Evolutionary conservation across 2,888 invertebrate genomes (phyloP).

Genomic region (Nineta flava): DNA sequence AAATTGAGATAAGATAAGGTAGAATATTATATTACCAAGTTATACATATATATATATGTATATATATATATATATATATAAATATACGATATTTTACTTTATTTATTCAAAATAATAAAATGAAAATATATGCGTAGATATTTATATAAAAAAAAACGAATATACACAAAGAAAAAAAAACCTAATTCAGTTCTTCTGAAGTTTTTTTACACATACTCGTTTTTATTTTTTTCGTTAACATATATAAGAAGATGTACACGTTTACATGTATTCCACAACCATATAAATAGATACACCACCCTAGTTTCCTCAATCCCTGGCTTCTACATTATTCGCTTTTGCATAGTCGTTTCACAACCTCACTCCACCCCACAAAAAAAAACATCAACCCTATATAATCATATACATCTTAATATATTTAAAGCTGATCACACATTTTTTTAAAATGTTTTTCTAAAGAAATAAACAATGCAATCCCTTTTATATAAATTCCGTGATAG

Average conservation of each 20-base stretch:
- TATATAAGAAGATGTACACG: too few species aligned
- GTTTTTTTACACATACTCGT: conserved; percentile 1
- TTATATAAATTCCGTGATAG: too few species aligned
- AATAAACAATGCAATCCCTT: too few species aligned
- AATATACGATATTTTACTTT: too few species aligned
- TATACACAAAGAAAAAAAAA: background rate
- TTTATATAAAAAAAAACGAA: background rate
- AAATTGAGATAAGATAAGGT: too few species aligned
- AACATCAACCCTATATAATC: background rate
- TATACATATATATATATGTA: too few species aligned
- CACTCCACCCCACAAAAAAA: background rate
- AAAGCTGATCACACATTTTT: background rate
- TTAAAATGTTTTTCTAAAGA: background rate
- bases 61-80: too few species aligned
- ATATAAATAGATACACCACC: too few species aligned
- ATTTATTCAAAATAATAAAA: too few species aligned
- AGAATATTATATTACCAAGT: too few species aligned
- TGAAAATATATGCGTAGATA: too few species aligned
- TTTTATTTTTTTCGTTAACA: background rate
- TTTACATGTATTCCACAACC: too few species aligned
- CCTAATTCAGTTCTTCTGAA: conserved; percentile 1
- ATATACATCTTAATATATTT: conserved; percentile 2
- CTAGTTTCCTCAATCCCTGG: background rate
- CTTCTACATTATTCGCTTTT: background rate
- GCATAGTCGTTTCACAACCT: background rate